phyloP scores from a whole-genome alignment of 37 sponge, comb jelly and placozoan genomes.

The Cladorhizidae sp. region DNA sequence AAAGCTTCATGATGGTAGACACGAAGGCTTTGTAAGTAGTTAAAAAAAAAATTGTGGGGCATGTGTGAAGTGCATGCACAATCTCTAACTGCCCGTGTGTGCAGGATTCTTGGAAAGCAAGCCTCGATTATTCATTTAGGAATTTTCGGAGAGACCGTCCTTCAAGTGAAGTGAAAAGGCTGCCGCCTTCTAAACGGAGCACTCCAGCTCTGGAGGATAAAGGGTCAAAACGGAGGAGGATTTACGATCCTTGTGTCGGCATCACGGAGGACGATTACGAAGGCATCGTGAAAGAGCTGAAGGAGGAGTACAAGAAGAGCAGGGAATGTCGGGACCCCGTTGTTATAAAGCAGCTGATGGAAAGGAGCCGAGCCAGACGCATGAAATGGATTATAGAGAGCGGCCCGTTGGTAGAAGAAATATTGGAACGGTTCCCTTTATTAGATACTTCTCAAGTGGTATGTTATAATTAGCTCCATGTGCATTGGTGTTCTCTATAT shows the following conservation, averaged over 20 bases:
- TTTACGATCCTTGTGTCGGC: background rate
- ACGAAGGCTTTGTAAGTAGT: background rate
- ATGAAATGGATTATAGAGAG: no score
- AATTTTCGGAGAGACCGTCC: constrained; percentile 11
- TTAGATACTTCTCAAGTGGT: no score
- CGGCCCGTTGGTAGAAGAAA: no score
- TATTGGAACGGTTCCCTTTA: no score
- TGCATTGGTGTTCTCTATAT: no score
- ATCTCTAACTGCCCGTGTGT: no score
- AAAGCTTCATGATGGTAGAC: constrained; percentile 5
- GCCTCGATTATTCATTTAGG: constrained; percentile 8
- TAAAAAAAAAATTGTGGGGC: no score
- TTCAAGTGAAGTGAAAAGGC: background rate
- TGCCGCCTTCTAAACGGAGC: no score
- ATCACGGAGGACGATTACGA: constrained; percentile 10
- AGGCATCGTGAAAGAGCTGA: background rate
- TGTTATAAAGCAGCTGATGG: background rate
- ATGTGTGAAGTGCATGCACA: no score
- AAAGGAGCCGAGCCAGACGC: background rate
- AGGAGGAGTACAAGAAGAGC: constrained; percentile 4
- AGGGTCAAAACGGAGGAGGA: background rate
- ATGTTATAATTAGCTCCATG: no score
- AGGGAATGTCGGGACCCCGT: background rate
- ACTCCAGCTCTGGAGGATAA: no score
- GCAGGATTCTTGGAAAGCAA: constrained; percentile 25